Evolutionary conservation across 2,113 vertebrate genomes (phyloP).

Genomic region (Leptobrachium leishanense): DNA sequence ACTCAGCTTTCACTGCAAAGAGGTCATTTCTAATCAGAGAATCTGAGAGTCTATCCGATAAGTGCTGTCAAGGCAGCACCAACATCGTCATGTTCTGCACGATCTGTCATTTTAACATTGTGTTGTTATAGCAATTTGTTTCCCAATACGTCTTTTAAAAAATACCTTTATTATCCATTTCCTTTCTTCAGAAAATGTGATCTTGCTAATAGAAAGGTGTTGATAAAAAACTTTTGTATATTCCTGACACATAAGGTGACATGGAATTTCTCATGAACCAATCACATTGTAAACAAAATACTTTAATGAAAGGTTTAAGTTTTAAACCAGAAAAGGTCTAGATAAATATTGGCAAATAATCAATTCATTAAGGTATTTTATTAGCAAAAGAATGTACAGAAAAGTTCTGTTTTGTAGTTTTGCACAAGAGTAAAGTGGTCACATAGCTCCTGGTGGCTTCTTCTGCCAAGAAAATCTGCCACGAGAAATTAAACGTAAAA

Average conservation of each 20-base stretch:
- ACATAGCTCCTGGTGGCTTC: too few species aligned
- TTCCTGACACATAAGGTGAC: background rate
- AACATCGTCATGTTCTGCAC: too few species aligned
- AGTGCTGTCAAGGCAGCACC: background rate
- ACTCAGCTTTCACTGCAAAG: constrained; percentile 26
- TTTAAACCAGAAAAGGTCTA: too few species aligned
- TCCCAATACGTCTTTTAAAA: background rate
- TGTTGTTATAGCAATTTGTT: background rate
- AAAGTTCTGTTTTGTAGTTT: too few species aligned
- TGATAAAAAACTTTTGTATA: background rate
- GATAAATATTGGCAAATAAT: too few species aligned
- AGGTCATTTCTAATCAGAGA: constrained; percentile 34
- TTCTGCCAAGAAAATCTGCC: too few species aligned
- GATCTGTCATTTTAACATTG: background rate
- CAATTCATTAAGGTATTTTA: too few species aligned
- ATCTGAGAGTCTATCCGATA: constrained; percentile 18
- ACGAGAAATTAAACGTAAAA: too few species aligned
- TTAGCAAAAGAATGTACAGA: too few species aligned
- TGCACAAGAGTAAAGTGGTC: too few species aligned
- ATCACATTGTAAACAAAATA: background rate
- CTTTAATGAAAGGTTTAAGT: too few species aligned
- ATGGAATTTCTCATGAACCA: background rate
- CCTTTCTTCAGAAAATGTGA: background rate
- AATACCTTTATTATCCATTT: background rate
- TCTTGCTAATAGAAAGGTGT: background rate